A percentile compares a stretch with the other conserved stretches of the same genome.
These are phyloP conservation scores for Remorina albescens DNA, from an alignment of 2,797 vertebrate genomes.

Conservation along the genomic window DNA sequence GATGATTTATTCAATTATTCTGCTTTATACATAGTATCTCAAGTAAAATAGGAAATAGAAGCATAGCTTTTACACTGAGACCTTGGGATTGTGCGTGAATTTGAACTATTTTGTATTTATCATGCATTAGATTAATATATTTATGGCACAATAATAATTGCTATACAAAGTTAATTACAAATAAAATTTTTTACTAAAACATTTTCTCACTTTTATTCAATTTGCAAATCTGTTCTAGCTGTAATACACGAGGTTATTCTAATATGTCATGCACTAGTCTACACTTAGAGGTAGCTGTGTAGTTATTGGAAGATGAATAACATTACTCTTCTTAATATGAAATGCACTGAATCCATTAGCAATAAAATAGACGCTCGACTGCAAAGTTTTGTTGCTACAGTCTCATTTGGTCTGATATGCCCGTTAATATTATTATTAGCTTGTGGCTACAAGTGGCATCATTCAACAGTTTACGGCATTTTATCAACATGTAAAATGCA, in stretches of 20 bases:
- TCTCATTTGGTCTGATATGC: background rate
- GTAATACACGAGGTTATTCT: background rate
- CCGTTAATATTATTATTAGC: background rate
- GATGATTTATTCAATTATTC: slow-evolving; percentile 6
- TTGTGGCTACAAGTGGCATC: background rate
- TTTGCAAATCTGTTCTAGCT: background rate
- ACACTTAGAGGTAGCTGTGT: background rate
- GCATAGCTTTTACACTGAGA: too few species aligned
- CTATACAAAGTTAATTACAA: slow-evolving; percentile 3
- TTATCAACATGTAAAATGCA: background rate
- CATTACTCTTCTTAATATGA: background rate
- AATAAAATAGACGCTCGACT: background rate
- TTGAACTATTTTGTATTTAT: slow-evolving; percentile 16
- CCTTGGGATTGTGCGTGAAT: background rate
- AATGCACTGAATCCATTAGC: background rate
- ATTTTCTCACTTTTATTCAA: background rate
- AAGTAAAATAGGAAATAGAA: background rate
- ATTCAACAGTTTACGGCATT: background rate
- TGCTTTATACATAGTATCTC: slow-evolving; percentile 3
- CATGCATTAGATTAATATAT: slow-evolving; percentile 26
- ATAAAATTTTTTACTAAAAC: slow-evolving; percentile 14
- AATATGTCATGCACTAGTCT: background rate
- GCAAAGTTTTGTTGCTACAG: background rate
- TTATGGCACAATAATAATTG: slow-evolving; percentile 13
- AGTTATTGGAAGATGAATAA: background rate